Evolutionary conservation across 2,888 invertebrate genomes (phyloP), one percentile per base, ranked within the genome.

Genomic region (Diloba caeruleocephala): DNA sequence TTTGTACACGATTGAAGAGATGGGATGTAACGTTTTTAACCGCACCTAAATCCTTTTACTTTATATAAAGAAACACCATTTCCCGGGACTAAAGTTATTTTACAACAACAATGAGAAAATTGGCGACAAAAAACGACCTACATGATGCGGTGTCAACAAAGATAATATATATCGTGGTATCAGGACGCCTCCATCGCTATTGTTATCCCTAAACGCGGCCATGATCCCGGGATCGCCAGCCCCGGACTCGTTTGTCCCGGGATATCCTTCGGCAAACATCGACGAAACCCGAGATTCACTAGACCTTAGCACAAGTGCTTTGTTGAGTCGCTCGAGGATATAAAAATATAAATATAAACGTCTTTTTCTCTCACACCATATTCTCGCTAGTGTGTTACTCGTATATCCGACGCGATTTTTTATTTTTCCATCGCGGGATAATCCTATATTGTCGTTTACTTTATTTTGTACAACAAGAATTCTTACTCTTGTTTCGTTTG

Each of bases 241-340:
- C 78, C 81, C 79, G 80, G 74, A 72, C 88, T 90, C 89, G 90
- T 91, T 92, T 92, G 91, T 92, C 89, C 85, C 87, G 87, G 87
- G 83, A 88, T 88, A 89, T 89, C 89, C 92, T 85, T 88, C 82
- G 84, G 89, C 88, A 92, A 92, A 92, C 91, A 90, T 85, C 86
- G 85, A 78, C 88, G 83, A 82, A 87, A 87, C 85, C 88, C 89
- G 85, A 87, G 87, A 89, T 90, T 89, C 89, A 87, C 88, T 87
- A 87, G 88, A 87, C 90, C 90, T 89, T 88, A 87, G 84, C 87
- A 86, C 83, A 83, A 88, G 88, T 87, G 86, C 88, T 87, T 85
- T 87, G 84, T 84, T 76, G 85, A 86, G 82, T 82, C 79, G 81
- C 80, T 78, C 68, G 74, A 76, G 73, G 80, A 75, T 82, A 85